These are phyloP conservation scores for Schizopygopsis malacanthus DNA, from an alignment of 2,797 vertebrate species.

Conservation along the genomic window DNA sequence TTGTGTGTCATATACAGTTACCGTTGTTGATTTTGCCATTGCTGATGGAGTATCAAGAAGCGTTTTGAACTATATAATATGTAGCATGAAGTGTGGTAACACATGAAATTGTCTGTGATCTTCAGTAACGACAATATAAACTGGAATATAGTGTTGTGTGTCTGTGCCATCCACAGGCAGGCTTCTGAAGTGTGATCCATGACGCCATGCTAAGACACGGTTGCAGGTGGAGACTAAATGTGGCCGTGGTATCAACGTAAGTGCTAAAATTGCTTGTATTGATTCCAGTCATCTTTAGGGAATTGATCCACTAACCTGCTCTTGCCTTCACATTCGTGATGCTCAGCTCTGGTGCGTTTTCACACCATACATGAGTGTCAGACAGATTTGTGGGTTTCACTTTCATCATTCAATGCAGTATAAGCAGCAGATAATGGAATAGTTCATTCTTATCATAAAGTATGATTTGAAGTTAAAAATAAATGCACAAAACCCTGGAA, in stretches of 20 bases:
- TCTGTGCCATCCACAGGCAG: constrained; percentile 49
- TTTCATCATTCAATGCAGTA: background rate
- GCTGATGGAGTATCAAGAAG: background rate
- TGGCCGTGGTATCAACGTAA: constrained; percentile 75
- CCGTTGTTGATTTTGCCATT: background rate
- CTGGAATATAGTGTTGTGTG: background rate
- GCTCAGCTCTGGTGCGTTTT: background rate
- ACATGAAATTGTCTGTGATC: background rate
- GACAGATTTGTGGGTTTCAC: background rate
- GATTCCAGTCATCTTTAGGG: constrained; percentile 6
- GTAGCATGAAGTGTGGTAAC: background rate
- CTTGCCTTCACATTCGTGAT: background rate
- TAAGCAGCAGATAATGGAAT: background rate
- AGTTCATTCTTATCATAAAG: background rate
- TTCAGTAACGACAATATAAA: background rate
- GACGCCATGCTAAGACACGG: constrained; percentile 61
- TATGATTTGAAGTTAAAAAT: background rate
- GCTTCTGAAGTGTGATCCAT: constrained; percentile 64
- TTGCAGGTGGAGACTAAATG: constrained; percentile 74
- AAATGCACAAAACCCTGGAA: background rate
- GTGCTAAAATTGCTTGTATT: constrained; percentile 40
- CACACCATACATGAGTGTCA: background rate
- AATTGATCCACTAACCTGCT: constrained; percentile 26
- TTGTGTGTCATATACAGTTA: background rate
- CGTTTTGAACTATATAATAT: background rate